Conservation (phyloP, 2,797 vertebrate species). For the Rhinichthys osculus region DNA sequence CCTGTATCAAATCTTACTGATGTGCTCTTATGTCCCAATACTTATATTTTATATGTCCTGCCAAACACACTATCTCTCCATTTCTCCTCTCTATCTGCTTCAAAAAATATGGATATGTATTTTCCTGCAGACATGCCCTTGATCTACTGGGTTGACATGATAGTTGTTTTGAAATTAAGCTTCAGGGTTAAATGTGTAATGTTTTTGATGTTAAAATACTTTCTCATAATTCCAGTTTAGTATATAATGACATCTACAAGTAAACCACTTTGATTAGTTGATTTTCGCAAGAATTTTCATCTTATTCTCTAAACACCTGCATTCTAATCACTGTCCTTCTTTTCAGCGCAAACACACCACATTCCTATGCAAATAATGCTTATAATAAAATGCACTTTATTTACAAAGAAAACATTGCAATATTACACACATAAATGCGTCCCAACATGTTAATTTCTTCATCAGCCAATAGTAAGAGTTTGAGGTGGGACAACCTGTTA, state of each 20-base stretch:
- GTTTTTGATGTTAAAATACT: not conserved
- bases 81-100: not conserved
- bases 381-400: not conserved
- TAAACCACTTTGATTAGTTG: not conserved
- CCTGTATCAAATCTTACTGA: constrained; percentile 54
- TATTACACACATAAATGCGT: not conserved
- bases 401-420: not conserved
- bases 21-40: constrained; percentile 57
- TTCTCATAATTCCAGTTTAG: not conserved
- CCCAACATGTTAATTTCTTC: not conserved
- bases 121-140: not conserved
- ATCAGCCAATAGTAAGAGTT: not conserved
- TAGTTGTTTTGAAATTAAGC: not conserved
- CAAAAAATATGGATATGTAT: constrained; percentile 20
- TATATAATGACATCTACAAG: not conserved
- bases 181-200: not conserved
- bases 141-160: not conserved
- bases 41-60: constrained; percentile 57
- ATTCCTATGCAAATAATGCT: not conserved
- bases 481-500: not conserved
- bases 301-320: not conserved
- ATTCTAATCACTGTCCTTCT: not conserved
- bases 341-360: not conserved
- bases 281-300: not conserved
- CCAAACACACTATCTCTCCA: constrained; percentile 30